A percentile compares a stretch with the other conserved stretches of the same genome.
phyloP scores from a whole-genome alignment of 2,888 invertebrate genomes.

The Cryptophagus acutangulus region DNA sequence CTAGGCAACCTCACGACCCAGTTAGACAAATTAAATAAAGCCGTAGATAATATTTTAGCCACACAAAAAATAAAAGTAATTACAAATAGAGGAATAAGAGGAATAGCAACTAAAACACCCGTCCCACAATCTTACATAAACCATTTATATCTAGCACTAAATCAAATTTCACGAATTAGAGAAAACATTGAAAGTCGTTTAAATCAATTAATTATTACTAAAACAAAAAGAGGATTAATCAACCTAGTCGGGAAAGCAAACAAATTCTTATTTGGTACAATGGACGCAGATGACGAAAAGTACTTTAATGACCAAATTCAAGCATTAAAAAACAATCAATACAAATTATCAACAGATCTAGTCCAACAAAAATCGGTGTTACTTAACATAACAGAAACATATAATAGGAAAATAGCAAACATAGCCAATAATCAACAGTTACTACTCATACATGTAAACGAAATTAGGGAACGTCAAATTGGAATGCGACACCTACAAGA shows the following conservation, averaged over 20 bases:
- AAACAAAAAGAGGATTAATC: not conserved
- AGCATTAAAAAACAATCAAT: not conserved
- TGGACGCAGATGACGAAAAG: not conserved
- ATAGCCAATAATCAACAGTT: not conserved
- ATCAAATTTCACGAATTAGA: not conserved
- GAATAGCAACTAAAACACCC: not conserved
- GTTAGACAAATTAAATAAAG: not conserved
- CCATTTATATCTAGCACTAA: not conserved
- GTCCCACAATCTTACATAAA: not conserved
- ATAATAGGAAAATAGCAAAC: not conserved
- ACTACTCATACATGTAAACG: not conserved
- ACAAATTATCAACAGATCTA: not conserved
- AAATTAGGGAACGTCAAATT: not conserved
- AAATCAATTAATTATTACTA: not conserved
- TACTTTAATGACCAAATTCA: not conserved
- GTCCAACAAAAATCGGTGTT: not conserved
- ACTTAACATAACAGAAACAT: not conserved
- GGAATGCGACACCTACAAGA: not conserved
- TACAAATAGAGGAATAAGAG: no score
- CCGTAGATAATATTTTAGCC: not conserved
- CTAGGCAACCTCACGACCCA: not conserved
- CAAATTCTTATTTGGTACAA: not conserved
- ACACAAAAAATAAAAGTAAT: not conserved
- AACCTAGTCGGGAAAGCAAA: conserved; percentile 1
- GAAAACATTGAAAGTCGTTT: not conserved